Conservation (phyloP, 2,888 invertebrate species). For the Drosophila borborema region DNA sequence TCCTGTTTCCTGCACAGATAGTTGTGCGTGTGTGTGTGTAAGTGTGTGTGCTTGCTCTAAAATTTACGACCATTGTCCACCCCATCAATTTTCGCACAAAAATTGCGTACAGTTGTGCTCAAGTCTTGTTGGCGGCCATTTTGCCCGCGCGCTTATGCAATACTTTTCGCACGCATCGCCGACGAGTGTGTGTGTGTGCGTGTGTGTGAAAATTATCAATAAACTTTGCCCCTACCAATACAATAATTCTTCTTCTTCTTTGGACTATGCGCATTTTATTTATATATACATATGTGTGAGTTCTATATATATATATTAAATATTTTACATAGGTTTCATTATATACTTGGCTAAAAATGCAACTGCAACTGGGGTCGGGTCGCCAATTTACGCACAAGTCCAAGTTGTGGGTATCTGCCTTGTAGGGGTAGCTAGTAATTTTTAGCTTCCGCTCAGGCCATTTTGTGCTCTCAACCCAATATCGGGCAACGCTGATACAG, state of each 20-base stretch:
- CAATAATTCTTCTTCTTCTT: constrained; percentile 43
- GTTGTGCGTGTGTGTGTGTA: constrained; percentile 25
- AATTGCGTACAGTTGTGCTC: constrained; percentile 61
- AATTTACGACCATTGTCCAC: constrained; percentile 66
- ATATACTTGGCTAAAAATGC: constrained; percentile 61
- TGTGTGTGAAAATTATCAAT: constrained; percentile 58
- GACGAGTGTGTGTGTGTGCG: neutral
- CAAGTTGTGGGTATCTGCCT: constrained; percentile 45
- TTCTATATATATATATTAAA: constrained; percentile 68
- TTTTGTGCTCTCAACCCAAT: constrained; percentile 36
- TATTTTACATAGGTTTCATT: constrained; percentile 79
- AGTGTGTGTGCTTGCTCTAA: constrained; percentile 39
- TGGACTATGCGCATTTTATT: constrained; percentile 66
- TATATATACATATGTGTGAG: constrained; percentile 45
- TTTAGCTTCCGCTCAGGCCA: constrained; percentile 63
- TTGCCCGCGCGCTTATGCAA: constrained; percentile 60
- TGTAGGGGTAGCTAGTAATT: constrained; percentile 53
- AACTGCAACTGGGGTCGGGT: constrained; percentile 33
- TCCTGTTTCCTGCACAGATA: constrained; percentile 71
- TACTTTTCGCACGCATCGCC: constrained; percentile 34
- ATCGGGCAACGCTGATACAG: neutral
- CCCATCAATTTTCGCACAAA: constrained; percentile 62
- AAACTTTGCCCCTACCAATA: constrained; percentile 27
- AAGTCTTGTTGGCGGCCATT: constrained; percentile 31
- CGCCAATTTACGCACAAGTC: constrained; percentile 72